Conservation (phyloP, 1,140 invertebrate species). For the Pemphigus obesinymphae region DNA sequence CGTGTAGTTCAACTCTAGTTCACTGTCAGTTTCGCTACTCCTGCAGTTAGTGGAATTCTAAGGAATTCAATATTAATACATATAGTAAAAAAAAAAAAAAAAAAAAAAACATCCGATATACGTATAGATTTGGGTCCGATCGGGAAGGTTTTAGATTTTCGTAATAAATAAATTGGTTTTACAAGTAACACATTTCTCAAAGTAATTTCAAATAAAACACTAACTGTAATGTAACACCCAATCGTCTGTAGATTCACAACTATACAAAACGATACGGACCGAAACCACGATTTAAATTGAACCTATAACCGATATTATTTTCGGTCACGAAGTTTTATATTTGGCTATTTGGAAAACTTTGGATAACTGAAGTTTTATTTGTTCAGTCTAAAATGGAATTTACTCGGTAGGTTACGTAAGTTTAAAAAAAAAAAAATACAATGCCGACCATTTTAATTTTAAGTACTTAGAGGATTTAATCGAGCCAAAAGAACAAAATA, state of each 20-base stretch:
- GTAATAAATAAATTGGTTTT: background rate
- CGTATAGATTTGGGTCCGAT: background rate
- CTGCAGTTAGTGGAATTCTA: background rate
- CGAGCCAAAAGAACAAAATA: background rate
- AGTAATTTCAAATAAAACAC: background rate
- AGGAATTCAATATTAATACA: background rate
- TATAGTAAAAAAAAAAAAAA: background rate
- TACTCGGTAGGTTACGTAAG: background rate
- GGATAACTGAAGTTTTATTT: background rate
- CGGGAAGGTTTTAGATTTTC: background rate
- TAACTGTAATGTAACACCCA: background rate
- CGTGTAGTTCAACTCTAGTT: background rate
- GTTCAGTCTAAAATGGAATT: background rate
- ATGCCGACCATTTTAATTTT: background rate
- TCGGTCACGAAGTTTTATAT: background rate
- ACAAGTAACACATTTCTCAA: background rate
- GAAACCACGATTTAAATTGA: background rate
- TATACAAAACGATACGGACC: background rate
- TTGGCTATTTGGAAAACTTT: background rate
- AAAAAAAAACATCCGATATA: background rate
- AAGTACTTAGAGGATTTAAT: background rate
- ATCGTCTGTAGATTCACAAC: background rate
- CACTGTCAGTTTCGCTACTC: background rate
- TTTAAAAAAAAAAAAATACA: background rate
- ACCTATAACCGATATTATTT: background rate